These are phyloP conservation scores for Trichonephila inaurata DNA, from an alignment of 1,140 invertebrate species.

Conservation along the genomic window DNA sequence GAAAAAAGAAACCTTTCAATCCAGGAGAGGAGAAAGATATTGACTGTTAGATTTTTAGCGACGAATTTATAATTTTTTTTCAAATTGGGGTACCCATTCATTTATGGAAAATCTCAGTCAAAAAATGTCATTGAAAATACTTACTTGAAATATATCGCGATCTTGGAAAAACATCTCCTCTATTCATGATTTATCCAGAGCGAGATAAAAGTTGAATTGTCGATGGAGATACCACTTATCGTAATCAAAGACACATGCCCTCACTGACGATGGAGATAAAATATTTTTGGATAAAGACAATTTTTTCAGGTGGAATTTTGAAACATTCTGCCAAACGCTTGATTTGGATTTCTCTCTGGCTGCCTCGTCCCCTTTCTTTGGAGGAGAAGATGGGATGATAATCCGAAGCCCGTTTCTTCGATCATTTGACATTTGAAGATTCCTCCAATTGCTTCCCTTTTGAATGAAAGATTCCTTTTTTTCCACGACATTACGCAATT, in stretches of 20 bases:
- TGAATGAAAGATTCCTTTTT: background rate
- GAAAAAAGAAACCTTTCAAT: too few species aligned
- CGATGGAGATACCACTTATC: background rate
- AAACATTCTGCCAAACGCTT: background rate
- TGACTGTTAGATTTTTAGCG: too few species aligned
- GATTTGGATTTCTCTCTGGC: background rate
- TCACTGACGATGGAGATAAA: background rate
- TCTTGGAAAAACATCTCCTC: background rate
- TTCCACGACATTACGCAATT: background rate
- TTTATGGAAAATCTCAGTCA: background rate
- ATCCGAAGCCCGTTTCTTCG: background rate
- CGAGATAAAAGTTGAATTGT: background rate
- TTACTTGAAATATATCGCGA: background rate
- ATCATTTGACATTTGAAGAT: slow-evolving; percentile 8
- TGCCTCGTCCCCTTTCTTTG: background rate
- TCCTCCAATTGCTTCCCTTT: background rate
- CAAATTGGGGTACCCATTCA: background rate
- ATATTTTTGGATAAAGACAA: background rate
- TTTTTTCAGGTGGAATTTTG: background rate
- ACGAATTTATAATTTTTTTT: background rate
- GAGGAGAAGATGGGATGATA: background rate
- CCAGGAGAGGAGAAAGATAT: too few species aligned
- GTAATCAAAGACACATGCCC: background rate
- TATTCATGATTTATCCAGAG: background rate
- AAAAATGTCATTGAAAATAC: background rate